These are phyloP conservation scores for Clarias laeviceps DNA, from an alignment of 2,797 vertebrate genomes.

Conservation along the genomic window DNA sequence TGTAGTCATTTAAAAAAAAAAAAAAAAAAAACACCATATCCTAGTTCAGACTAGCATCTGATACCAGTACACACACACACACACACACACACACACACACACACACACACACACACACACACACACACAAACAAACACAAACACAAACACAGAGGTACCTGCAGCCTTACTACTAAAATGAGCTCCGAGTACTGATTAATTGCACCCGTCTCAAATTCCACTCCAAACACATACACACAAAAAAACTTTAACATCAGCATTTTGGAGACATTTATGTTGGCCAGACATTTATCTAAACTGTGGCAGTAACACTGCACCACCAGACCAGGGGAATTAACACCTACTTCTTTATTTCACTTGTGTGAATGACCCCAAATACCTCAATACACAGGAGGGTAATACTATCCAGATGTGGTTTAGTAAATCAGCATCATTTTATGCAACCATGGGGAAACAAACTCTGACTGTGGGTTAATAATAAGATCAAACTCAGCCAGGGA, in stretches of 20 bases:
- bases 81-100: background rate
- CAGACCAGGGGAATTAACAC: background rate
- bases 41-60: background rate
- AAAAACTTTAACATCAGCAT: background rate
- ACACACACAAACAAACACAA: no score
- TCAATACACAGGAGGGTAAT: background rate
- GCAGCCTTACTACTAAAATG: background rate
- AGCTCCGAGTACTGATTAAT: background rate
- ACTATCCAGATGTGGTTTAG: background rate
- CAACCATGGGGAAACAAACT: background rate
- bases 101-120: background rate
- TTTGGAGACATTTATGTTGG: background rate
- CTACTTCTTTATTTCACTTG: background rate
- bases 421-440: background rate
- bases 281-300: background rate
- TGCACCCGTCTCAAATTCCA: background rate
- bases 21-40: background rate
- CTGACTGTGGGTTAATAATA: background rate
- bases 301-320: background rate
- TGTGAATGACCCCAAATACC: background rate
- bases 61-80: background rate
- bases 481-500: background rate
- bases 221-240: background rate
- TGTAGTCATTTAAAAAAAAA: background rate
- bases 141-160: no score